Conservation (phyloP, 2,113 vertebrate species). For the Mirza zaza region DNA sequence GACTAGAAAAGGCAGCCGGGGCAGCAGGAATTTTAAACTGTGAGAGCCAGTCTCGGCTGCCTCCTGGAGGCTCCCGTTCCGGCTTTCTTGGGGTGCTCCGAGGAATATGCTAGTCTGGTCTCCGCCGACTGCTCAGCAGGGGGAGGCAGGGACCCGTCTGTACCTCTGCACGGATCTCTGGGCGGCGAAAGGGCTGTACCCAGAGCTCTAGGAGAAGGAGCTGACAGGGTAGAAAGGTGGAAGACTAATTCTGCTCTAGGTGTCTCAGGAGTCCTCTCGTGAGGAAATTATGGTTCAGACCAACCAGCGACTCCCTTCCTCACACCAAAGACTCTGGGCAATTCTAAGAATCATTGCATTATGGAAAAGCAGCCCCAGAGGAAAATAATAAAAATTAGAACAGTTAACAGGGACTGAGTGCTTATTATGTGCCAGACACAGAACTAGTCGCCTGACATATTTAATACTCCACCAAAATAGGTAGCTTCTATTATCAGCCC, state of each 20-base stretch:
- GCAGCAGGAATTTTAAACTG: not conserved
- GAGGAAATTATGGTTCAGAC: constrained; percentile 30
- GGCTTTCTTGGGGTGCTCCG: not conserved
- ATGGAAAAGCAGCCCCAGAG: constrained; percentile 39
- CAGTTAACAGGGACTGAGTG: constrained; percentile 41
- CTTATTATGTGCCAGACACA: constrained; percentile 64
- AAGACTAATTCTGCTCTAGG: not conserved
- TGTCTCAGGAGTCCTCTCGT: not conserved
- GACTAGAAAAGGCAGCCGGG: not conserved
- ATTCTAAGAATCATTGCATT: constrained; percentile 41
- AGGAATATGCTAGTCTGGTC: not conserved
- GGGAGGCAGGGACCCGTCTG: not conserved
- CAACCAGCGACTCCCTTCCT: not conserved
- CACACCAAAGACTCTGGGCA: constrained; percentile 45
- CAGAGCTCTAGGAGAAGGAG: constrained; percentile 42
- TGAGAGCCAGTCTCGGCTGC: not conserved
- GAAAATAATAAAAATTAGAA: constrained; percentile 56
- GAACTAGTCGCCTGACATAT: constrained; percentile 25
- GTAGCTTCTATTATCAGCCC: constrained; percentile 61
- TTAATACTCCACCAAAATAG: constrained; percentile 52
- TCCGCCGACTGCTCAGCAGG: not conserved
- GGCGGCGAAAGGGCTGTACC: not conserved
- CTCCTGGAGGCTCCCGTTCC: not conserved
- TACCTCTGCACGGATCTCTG: not conserved
- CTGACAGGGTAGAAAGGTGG: not conserved